A percentile compares a stretch with the other conserved stretches of the same genome.
Evolutionary conservation across 1,140 invertebrate species (phyloP).

Genomic region (Pogonomyrmex barbatus): DNA sequence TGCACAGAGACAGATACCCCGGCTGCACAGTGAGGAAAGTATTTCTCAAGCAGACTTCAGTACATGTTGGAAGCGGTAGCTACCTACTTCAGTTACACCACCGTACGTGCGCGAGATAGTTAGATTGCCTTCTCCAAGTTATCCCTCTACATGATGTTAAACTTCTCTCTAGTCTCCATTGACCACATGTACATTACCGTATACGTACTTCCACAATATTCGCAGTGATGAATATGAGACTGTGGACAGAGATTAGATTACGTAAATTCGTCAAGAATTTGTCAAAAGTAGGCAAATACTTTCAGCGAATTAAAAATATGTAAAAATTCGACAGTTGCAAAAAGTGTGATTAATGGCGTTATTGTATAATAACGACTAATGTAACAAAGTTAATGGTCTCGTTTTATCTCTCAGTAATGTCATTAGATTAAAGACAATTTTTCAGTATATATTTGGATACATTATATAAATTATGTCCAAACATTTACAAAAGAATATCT

Average conservation of each 20-base stretch:
- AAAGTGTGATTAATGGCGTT: neutral
- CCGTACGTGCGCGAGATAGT: slow-evolving; percentile 72
- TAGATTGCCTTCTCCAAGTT: slow-evolving; percentile 75
- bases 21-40: slow-evolving; percentile 51
- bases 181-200: slow-evolving; percentile 67
- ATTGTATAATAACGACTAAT: neutral
- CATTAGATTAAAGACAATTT: neutral
- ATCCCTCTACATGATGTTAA: slow-evolving; percentile 69
- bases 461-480: neutral
- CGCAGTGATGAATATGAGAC: slow-evolving; percentile 53
- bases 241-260: slow-evolving; percentile 44
- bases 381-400: neutral
- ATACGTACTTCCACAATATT: slow-evolving; percentile 69
- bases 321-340: neutral
- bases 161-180: slow-evolving; percentile 49
- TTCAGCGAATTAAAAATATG: neutral
- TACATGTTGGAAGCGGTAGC: slow-evolving; percentile 53
- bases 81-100: slow-evolving; percentile 69
- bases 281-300: slow-evolving; percentile 16
- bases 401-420: neutral
- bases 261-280: slow-evolving; percentile 33
- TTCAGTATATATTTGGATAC: neutral
- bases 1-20: slow-evolving; percentile 35
- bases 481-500: neutral
- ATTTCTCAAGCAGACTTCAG: slow-evolving; percentile 67